Evolutionary conservation across 2,113 vertebrate genomes (phyloP), one percentile per base, ranked within the genome.

Genomic region (Sclerurus mexicanus): DNA sequence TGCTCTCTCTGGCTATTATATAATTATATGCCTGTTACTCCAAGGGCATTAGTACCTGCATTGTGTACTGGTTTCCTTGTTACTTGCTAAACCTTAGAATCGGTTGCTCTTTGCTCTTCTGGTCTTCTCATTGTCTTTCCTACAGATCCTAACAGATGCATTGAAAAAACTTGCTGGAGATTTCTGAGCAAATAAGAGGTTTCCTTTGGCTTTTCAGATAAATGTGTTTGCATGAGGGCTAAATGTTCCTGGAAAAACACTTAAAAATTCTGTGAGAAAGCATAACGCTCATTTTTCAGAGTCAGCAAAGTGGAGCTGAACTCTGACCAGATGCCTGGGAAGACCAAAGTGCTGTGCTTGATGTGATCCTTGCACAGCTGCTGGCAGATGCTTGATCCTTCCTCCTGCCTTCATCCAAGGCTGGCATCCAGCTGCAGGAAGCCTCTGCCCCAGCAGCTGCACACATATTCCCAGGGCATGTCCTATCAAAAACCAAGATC

Each of bases 191-290:
- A 95, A 40, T 64, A 71, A 73, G n/a, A 82, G 28, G 30, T 77
- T 89, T 90, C 75, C 62, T 93, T 49, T 21, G 77, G 62, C 56
- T 90, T 95, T 87, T 90, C 69, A 90, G 55, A 72, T 31, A 87
- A 77, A 89, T 24, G 1, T 76, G 49, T 58, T 94, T 93, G 68
- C 56, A 64, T 37, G 44, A 90, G 31, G 47, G 58, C 33, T 94
- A 95, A 79, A 77, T 66, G 25, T 60, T 91, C 87, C 63, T 89
- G 69, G 58, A 69, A 97, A 93, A 59, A 62, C 25, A 24, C 69
- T 94, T 82, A 7, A 78, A 84, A 85, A 85, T 71, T 89, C 46
- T 28, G 35, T 59, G 42, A 87, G 39, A 24, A 82, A 72, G 62
- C 39, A 87, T 13, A 74, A 63, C 33, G 25, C 20, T 83, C 7